Conservation (phyloP, 2,888 invertebrate genomes). For the Apantesis nais region DNA sequence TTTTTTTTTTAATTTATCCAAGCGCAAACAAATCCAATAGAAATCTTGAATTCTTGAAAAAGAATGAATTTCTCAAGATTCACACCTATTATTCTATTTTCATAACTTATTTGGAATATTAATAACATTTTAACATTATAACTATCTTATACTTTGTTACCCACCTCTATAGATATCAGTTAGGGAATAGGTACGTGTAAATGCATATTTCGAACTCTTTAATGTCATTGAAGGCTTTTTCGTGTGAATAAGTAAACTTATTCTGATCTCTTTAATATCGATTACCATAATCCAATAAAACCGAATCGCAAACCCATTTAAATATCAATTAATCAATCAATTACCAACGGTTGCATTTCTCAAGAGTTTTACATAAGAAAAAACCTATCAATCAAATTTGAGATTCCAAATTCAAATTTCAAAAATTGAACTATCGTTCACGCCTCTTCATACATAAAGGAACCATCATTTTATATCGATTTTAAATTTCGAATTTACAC, state of each 20-base stretch:
- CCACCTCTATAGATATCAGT: background rate
- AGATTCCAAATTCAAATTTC: constrained; percentile 38
- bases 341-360: constrained; percentile 47
- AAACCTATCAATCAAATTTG: constrained; percentile 46
- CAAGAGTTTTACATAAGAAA: constrained; percentile 46
- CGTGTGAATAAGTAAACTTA: background rate
- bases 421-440: constrained; percentile 56
- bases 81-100: background rate
- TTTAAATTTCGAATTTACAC: constrained; percentile 50
- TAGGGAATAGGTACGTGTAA: background rate
- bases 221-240: background rate
- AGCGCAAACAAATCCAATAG: no score
- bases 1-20: no score
- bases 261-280: constrained; percentile 13
- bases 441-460: constrained; percentile 64
- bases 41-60: no score
- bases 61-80: no score
- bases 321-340: constrained; percentile 57
- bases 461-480: constrained; percentile 60
- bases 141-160: background rate
- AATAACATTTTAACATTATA: background rate
- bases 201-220: background rate
- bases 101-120: background rate
- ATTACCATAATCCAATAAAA: constrained; percentile 38
- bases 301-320: constrained; percentile 48